A percentile compares a stretch with the other conserved stretches of the same genome.
Conservation (phyloP, 2,113 vertebrate species). For the Hystrix cristata region DNA sequence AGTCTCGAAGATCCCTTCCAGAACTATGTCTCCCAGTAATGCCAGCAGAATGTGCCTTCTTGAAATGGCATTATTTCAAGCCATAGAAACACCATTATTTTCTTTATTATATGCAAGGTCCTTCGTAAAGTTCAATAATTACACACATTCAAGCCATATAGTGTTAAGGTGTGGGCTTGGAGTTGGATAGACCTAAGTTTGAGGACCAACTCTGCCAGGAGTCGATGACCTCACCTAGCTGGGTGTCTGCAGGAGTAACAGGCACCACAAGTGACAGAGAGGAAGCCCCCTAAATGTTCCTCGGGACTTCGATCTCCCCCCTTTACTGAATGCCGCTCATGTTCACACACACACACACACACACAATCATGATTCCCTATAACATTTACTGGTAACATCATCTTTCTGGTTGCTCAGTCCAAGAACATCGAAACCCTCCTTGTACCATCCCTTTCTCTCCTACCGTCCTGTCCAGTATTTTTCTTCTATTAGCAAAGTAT, state of each 20-base stretch:
- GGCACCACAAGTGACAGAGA: not conserved
- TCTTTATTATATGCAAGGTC: not conserved
- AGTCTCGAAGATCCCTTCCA: not conserved
- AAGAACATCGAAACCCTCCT: not conserved
- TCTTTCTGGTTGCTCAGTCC: not conserved
- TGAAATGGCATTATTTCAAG: not conserved
- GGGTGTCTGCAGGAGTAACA: not conserved
- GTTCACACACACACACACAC: not conserved
- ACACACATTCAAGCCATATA: not conserved
- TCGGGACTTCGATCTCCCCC: not conserved
- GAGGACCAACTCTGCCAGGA: not conserved
- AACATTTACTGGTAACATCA: not conserved
- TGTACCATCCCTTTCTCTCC: not conserved
- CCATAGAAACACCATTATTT: not conserved
- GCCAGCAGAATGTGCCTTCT: not conserved
- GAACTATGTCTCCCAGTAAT: not conserved
- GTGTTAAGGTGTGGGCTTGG: not conserved
- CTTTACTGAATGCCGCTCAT: not conserved
- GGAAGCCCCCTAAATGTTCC: not conserved
- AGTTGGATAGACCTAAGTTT: not conserved
- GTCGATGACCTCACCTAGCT: not conserved
- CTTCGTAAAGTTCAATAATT: not conserved
- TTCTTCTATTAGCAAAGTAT: not conserved
- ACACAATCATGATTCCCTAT: not conserved
- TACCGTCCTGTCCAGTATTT: not conserved